Conservation (phyloP, 1,140 invertebrate genomes). For the Zaprionus inermis region DNA sequence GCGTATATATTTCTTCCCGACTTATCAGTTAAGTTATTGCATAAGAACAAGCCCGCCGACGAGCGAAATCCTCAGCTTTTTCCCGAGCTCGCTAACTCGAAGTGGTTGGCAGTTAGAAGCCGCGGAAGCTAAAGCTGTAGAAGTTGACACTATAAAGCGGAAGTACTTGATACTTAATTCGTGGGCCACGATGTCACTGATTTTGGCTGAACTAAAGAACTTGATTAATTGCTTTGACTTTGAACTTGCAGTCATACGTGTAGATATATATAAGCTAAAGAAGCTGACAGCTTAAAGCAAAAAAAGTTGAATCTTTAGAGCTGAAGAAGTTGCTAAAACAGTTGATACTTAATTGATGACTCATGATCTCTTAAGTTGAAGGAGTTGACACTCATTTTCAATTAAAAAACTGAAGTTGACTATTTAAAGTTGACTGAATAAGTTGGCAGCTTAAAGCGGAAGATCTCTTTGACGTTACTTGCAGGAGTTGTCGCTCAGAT, state of each 20-base stretch:
- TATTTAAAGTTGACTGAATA: too few relatives aligned
- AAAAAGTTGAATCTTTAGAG: neutral
- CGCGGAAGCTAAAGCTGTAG: neutral
- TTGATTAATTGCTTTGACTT: slow-evolving; percentile 2
- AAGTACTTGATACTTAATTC: neutral
- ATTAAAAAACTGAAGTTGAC: too few relatives aligned
- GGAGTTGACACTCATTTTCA: too few relatives aligned
- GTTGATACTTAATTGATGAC: too few relatives aligned
- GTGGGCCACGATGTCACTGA: neutral
- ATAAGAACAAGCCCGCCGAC: neutral
- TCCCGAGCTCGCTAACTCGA: neutral
- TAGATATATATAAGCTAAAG: neutral
- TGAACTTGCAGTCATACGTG: neutral
- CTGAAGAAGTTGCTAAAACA: neutral
- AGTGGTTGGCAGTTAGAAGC: neutral
- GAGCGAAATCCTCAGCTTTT: neutral
- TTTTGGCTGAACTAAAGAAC: slow-evolving; percentile 3
- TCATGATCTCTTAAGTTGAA: too few relatives aligned
- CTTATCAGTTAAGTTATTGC: slow-evolving; percentile 4
- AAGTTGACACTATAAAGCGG: neutral
- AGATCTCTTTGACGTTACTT: too few relatives aligned
- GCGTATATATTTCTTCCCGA: neutral
- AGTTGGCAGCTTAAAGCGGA: too few relatives aligned
- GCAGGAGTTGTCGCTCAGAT: too few relatives aligned
- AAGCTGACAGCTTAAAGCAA: neutral